A percentile compares a stretch with the other conserved stretches of the same genome.
Conservation (phyloP, 2,888 invertebrate genomes). For the Hipparchia sbordonii region DNA sequence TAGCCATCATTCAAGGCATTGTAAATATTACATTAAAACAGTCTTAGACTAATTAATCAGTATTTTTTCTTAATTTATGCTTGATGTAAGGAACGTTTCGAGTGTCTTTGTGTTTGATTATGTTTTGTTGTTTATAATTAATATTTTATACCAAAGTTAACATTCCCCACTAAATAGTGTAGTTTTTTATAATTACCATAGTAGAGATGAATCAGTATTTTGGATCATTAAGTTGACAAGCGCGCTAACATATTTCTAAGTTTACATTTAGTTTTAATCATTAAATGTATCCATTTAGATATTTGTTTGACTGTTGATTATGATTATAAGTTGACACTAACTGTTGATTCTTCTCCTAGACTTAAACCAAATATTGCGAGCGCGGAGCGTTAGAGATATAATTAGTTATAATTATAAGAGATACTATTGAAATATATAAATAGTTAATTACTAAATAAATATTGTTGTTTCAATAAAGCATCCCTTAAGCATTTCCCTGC, state of each 20-base stretch:
- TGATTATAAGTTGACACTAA: slow-evolving; percentile 60
- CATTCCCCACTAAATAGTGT: slow-evolving; percentile 86
- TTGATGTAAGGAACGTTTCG: slow-evolving; percentile 75
- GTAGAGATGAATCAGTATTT: slow-evolving; percentile 60
- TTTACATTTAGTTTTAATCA: slow-evolving; percentile 67
- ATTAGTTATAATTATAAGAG: slow-evolving; percentile 77
- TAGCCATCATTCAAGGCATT: slow-evolving; percentile 57
- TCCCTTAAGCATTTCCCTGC: background rate
- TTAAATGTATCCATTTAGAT: slow-evolving; percentile 73
- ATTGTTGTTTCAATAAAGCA: slow-evolving; percentile 49
- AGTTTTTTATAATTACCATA: slow-evolving; percentile 58
- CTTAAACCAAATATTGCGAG: slow-evolving; percentile 80
- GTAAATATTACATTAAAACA: slow-evolving; percentile 75
- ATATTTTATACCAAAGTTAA: slow-evolving; percentile 88
- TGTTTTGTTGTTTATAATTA: slow-evolving; percentile 81
- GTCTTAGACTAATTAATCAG: slow-evolving; percentile 74
- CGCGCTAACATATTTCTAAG: slow-evolving; percentile 66
- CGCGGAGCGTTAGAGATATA: slow-evolving; percentile 76
- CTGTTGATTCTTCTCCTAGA: slow-evolving; percentile 79
- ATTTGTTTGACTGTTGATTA: slow-evolving; percentile 74
- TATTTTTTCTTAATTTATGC: slow-evolving; percentile 80
- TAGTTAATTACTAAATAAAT: slow-evolving; percentile 70
- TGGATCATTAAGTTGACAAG: slow-evolving; percentile 58
- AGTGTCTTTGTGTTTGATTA: slow-evolving; percentile 76
- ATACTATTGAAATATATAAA: slow-evolving; percentile 82